Base-by-base conservation (phyloP, 2,888 invertebrate genomes). In the Drosophila neutralis region DNA sequence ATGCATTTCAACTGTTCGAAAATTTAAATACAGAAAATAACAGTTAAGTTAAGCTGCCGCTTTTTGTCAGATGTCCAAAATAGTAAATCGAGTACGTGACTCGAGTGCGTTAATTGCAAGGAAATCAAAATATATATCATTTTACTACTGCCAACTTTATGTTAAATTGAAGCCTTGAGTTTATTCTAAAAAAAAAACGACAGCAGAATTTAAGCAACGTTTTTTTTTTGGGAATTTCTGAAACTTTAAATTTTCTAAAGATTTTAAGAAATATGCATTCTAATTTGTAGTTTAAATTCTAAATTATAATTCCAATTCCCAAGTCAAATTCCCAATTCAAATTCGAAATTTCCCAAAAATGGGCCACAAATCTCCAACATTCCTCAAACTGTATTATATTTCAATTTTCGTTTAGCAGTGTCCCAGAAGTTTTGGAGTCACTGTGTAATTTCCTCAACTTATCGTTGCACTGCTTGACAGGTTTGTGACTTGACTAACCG, bases 41-140 rank as follows among this genome's bases (percentile, higher is more conserved):
- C 42, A 42, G 21, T 42, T 6, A 2, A 2, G 11, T 42, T 1
- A 11, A 42, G 42, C 15, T 38, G 56, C 21, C 27, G 35, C 56
- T 49, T 59, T 42, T 45, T 45, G 74, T 27, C 60, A 21, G 52
- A 11, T 74, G 74, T 51, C 75, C 21, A 42, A 73, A 73, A 69
- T 64, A 63, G 66, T 66, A 64, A 69, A 48, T 49, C 27, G 33
- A 27, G 35, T 8, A 69, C 59, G 62, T 65, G 73, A 62, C 48
- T 62, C 21, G 66, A 35, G 8, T 61, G 18, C n/a, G 24, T 4
- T 11, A 48, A 10, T 15, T 21, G 35, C 58, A 54, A 56, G 72
- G 70, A 69, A 71, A 68, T 70, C 51, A 3, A 42, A 27, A 5
- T n/a, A 13, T 18, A n/a, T 35, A 49, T 45, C 4, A 45, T 24